Evolutionary conservation across 1,140 invertebrate species (phyloP).

Genomic region (Phocides pigmalion): DNA sequence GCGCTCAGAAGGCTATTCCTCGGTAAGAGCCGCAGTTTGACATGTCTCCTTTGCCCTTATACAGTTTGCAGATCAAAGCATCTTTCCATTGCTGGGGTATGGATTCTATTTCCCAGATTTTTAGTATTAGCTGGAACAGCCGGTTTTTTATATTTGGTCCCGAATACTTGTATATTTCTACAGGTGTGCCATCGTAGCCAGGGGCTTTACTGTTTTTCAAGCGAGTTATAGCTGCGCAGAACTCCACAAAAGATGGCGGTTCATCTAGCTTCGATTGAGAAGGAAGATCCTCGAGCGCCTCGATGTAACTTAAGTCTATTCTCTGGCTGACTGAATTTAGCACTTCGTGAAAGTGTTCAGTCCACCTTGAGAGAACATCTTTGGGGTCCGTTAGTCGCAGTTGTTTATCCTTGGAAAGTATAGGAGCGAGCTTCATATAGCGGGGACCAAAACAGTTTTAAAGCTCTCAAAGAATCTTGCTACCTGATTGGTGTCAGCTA

Average conservation of each 20-base stretch:
- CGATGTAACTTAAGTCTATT: not conserved
- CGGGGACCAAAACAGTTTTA: no score
- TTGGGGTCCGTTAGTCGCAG: no score
- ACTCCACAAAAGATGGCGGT: not conserved
- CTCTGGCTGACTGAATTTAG: not conserved
- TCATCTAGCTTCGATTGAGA: not conserved
- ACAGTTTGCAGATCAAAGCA: slow-evolving; percentile 15
- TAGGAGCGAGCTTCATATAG: no score
- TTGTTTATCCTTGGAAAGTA: no score
- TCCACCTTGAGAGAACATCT: no score
- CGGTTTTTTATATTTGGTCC: slow-evolving; percentile 5
- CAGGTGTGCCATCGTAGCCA: slow-evolving; percentile 13
- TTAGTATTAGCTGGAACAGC: slow-evolving; percentile 1
- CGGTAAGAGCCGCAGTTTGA: slow-evolving; percentile 15
- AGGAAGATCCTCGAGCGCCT: not conserved
- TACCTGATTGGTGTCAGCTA: no score
- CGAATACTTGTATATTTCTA: slow-evolving; percentile 10
- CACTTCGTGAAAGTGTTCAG: no score
- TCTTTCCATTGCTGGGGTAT: slow-evolving; percentile 26
- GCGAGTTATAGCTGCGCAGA: not conserved
- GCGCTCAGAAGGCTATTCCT: slow-evolving; percentile 9
- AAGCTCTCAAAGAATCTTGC: no score
- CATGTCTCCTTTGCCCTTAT: slow-evolving; percentile 20
- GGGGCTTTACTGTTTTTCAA: slow-evolving; percentile 10
- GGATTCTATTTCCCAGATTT: slow-evolving; percentile 7